Evolutionary conservation across 2,888 invertebrate genomes (phyloP), one percentile per base, ranked within the genome.

Genomic region (Heteromyza rotundicornis): DNA sequence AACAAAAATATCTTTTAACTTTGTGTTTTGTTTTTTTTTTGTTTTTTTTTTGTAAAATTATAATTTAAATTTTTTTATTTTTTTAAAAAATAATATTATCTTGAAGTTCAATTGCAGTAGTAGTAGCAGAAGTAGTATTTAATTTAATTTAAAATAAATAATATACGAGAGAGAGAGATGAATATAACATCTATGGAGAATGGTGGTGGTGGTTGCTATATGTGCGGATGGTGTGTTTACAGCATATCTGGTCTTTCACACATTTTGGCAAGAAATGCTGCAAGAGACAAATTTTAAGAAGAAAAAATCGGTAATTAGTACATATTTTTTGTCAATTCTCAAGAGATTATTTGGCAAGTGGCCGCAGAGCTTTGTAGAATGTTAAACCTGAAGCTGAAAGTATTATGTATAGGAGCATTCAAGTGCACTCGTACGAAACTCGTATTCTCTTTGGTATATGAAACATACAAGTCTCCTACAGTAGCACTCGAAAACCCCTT

Each of bases 201-300:
- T 78, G 77, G 77, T 73, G 78, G 73, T 78, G 77, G 77, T 73
- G 78, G 73, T 73, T 74, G 80, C 80, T 80, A 76, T 75, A 77
- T 72, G 73, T 72, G n/a, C 68, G 67, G 67, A 69, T 71, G 70
- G 63, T 75, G 67, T 74, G 66, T 70, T 79, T 77, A 76, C 72
- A 77, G 77, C 75, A 62, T 57, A 70, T 80, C 74, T 72, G 85
- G 84, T 84, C 87, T 87, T 79, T 89, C 89, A 84, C 91, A 91
- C 89, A 95, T 90, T 87, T 89, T 90, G 86, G 90, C 89, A 84
- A 95, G 90, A 89, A 96, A 95, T 85, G 91, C 93, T 93, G 86
- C 62, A 85, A 83, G 68, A 67, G 32, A n/a, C 66, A 60, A 66
- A 47, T 79, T 77, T n/a, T n/a, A n/a, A n/a, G n/a, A n/a, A n/a